These are phyloP conservation scores for Coluber constrictor DNA, from an alignment of 2,797 vertebrate genomes.

Conservation along the genomic window DNA sequence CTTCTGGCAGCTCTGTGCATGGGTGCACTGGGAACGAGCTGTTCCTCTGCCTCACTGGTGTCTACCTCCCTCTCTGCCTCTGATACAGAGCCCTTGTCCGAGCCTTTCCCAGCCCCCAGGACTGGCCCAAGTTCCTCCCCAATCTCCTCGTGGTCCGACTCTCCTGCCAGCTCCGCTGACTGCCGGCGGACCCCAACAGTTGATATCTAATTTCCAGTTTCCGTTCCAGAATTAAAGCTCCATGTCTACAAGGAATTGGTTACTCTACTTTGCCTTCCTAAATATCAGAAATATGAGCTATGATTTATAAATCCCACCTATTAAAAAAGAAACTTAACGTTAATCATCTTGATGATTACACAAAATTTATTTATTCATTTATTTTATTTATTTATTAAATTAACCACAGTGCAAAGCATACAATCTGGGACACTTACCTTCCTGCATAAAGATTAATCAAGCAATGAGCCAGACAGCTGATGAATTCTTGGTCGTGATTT, in stretches of 20 bases:
- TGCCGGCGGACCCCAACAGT: too few species aligned
- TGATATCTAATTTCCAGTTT: background rate
- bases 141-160: too few species aligned
- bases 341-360: background rate
- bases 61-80: too few species aligned
- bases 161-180: too few species aligned
- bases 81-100: too few species aligned
- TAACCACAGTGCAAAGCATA: background rate
- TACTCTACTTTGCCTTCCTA: background rate
- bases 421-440: slow-evolving; percentile 76
- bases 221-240: background rate
- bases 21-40: too few species aligned
- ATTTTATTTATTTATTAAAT: background rate
- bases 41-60: too few species aligned
- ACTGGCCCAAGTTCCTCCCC: too few species aligned
- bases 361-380: too few species aligned
- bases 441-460: slow-evolving; percentile 92
- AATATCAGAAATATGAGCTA: background rate
- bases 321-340: background rate
- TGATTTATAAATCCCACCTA: background rate
- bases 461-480: slow-evolving; percentile 94
- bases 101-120: too few species aligned
- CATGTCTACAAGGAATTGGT: background rate
- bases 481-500: slow-evolving; percentile 97
- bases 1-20: too few species aligned